Evolutionary conservation across 2,797 vertebrate genomes (phyloP).

Genomic region (Dryobates pubescens): DNA sequence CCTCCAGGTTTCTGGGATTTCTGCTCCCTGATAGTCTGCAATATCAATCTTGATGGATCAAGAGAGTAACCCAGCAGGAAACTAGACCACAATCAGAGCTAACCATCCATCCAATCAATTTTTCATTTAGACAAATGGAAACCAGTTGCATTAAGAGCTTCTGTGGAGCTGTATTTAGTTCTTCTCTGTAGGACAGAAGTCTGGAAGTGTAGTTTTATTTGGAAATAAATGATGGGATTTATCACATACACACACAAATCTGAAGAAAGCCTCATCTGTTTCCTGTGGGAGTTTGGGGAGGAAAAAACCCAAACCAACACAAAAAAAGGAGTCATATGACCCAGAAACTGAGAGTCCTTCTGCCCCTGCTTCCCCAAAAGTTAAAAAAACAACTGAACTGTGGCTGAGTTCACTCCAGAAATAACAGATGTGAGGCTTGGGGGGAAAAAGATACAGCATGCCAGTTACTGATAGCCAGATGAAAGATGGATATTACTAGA

Average conservation of each 20-base stretch:
- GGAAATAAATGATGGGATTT: background rate
- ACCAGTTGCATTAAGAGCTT: conserved; percentile 1
- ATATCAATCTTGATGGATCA: background rate
- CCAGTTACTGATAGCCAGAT: background rate
- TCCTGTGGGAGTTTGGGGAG: background rate
- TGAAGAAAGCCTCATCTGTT: background rate
- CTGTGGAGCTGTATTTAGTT: background rate
- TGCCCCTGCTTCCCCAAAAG: background rate
- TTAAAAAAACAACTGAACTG: background rate
- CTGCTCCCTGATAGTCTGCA: background rate
- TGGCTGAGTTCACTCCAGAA: background rate
- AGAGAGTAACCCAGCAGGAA: background rate
- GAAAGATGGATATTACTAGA: background rate
- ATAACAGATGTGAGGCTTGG: background rate
- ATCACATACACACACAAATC: background rate
- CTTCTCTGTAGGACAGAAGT: background rate
- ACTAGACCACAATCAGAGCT: background rate
- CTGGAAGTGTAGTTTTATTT: background rate
- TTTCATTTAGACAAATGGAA: conserved; percentile 27
- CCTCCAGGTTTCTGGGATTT: background rate
- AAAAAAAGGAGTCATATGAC: background rate
- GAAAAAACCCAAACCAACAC: too few species aligned
- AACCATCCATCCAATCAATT: background rate
- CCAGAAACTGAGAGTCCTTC: background rate
- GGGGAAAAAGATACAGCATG: background rate